Evolutionary conservation across 2,113 vertebrate genomes (phyloP).

Genomic region (Theristicus caerulescens): DNA sequence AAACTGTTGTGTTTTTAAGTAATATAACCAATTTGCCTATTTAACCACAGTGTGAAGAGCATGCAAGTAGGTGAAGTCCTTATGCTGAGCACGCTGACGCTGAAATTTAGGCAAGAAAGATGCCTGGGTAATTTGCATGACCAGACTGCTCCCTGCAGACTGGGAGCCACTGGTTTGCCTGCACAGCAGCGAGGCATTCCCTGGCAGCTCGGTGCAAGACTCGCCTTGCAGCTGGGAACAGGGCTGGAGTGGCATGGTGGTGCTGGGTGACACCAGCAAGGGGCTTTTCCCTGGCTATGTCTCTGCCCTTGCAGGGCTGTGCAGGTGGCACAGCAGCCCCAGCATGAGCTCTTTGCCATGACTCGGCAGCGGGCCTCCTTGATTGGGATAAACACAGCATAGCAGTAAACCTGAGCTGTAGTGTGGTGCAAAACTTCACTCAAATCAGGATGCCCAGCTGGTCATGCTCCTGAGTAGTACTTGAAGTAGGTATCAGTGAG

Average conservation of each 20-base stretch:
- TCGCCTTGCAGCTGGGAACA: background rate
- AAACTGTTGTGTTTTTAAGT: background rate
- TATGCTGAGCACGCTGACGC: background rate
- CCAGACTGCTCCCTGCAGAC: rapidly evolving
- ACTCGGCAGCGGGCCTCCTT: rapidly evolving
- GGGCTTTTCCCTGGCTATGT: background rate
- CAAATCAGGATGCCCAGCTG: background rate
- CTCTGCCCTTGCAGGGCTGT: background rate
- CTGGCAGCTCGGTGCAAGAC: rapidly evolving
- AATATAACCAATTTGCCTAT: background rate
- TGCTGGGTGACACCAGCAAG: background rate
- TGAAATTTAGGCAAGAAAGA: background rate
- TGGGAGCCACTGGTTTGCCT: background rate
- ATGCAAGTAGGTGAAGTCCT: background rate
- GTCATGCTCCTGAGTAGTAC: background rate
- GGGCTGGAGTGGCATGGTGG: rapidly evolving
- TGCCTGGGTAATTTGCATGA: background rate
- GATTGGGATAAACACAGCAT: background rate
- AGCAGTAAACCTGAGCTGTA: background rate
- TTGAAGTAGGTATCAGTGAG: background rate
- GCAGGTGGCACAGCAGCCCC: background rate
- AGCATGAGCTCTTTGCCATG: rapidly evolving
- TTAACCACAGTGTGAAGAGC: background rate
- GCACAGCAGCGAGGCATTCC: rapidly evolving
- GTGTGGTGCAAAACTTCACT: background rate